Conservation (phyloP, 2,797 vertebrate species). For the Enteromius viviparus region DNA sequence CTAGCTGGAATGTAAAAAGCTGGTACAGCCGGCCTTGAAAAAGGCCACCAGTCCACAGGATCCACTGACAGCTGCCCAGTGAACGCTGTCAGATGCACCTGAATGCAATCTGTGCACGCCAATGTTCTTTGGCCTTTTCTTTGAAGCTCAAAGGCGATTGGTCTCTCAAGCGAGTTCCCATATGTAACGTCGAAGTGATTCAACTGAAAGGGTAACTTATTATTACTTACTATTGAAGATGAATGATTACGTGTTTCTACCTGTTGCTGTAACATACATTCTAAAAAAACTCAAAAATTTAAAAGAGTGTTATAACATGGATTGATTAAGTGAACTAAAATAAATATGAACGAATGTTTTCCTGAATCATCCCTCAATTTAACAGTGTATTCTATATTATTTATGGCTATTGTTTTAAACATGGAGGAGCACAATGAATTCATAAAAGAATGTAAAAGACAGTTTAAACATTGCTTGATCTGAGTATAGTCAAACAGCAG, state of each 20-base stretch:
- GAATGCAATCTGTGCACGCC: too few species aligned
- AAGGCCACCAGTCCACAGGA: too few species aligned
- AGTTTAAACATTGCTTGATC: constrained; percentile 13
- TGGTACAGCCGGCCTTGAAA: too few species aligned
- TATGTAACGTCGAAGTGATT: too few species aligned
- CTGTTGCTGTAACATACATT: neutral
- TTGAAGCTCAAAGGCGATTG: too few species aligned
- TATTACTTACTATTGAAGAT: neutral
- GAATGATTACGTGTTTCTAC: neutral
- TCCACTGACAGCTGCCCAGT: too few species aligned
- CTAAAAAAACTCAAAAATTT: neutral
- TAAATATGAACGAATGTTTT: neutral
- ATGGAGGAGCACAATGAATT: neutral
- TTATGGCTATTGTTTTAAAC: neutral
- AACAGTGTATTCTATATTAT: neutral
- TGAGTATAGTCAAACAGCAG: constrained; percentile 9
- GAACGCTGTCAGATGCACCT: too few species aligned
- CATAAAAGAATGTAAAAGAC: neutral
- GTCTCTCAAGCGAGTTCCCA: too few species aligned
- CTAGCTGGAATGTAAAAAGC: too few species aligned
- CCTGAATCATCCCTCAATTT: neutral
- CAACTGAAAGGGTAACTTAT: too few species aligned
- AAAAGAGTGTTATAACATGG: neutral
- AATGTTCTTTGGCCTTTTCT: too few species aligned
- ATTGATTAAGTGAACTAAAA: neutral